phyloP scores from a whole-genome alignment of 2,113 vertebrate species.

The Eurypyga helias region DNA sequence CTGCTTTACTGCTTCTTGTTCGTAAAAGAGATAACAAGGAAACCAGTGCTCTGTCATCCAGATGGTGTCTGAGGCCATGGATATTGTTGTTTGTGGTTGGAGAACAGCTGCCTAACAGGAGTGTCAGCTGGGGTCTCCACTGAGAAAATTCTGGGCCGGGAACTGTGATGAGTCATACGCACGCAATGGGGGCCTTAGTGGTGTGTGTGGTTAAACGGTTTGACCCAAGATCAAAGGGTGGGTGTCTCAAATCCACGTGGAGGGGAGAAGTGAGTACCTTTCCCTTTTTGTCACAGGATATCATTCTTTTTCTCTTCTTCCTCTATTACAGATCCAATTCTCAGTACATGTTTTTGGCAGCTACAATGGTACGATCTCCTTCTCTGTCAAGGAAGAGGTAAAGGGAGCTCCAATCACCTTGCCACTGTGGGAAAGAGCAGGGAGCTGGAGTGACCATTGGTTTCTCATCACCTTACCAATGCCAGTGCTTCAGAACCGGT shows the following conservation, averaged over 20 bases:
- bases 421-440: slow-evolving; percentile 80
- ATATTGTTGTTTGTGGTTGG: not conserved
- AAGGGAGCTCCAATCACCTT: not conserved
- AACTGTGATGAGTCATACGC: not conserved
- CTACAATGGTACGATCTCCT: slow-evolving; percentile 85
- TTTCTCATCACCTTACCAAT: slow-evolving; percentile 81
- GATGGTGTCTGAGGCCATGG: not conserved
- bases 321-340: slow-evolving; percentile 80
- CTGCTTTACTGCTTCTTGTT: not conserved
- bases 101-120: not conserved
- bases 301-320: not conserved
- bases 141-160: not conserved
- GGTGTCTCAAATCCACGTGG: not conserved
- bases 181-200: not conserved
- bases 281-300: not conserved
- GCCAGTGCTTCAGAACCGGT: slow-evolving; percentile 79
- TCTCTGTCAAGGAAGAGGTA: slow-evolving; percentile 77
- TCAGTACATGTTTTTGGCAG: slow-evolving; percentile 82
- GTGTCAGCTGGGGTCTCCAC: not conserved
- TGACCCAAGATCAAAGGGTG: not conserved
- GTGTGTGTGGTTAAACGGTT: not conserved
- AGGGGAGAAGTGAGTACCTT: not conserved
- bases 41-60: not conserved
- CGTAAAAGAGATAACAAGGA: not conserved
- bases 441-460: slow-evolving; percentile 81